Evolutionary conservation across 2,113 vertebrate species (phyloP).

Genomic region (Atlantisia rogersi): DNA sequence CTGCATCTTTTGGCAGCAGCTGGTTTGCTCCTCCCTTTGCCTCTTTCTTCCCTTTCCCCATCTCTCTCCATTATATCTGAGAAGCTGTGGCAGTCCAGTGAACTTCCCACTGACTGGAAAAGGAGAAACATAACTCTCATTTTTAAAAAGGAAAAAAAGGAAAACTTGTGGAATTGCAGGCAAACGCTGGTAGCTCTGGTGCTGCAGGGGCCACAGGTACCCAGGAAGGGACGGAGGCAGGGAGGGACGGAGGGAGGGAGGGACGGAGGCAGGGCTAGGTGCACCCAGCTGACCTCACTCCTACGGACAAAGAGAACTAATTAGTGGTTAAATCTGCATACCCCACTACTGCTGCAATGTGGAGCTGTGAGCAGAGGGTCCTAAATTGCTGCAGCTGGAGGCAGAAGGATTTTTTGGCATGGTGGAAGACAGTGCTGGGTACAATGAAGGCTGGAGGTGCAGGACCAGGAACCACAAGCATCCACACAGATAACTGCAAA

Average conservation of each 20-base stretch:
- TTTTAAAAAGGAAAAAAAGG: too few relatives aligned
- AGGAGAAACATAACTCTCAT: too few relatives aligned
- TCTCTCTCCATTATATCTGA: neutral
- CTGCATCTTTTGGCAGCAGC: neutral
- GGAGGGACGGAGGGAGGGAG: neutral
- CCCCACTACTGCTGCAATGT: neutral
- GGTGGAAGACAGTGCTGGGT: neutral
- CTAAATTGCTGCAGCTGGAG: neutral
- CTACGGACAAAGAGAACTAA: neutral
- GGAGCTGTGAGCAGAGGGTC: neutral
- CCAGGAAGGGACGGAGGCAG: neutral
- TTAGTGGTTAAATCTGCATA: neutral
- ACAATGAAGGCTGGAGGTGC: neutral
- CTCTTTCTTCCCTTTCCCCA: neutral
- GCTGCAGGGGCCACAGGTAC: neutral
- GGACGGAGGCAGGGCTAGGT: neutral
- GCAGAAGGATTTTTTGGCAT: neutral
- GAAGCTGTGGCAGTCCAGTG: too few relatives aligned
- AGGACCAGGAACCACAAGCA: neutral
- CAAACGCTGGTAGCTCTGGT: neutral
- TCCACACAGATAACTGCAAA: neutral
- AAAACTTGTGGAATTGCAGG: neutral
- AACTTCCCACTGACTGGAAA: too few relatives aligned
- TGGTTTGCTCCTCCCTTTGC: neutral
- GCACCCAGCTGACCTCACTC: neutral